These are phyloP conservation scores for Poeciliopsis gracilis DNA, from an alignment of 2,797 vertebrate genomes.

Conservation along the genomic window DNA sequence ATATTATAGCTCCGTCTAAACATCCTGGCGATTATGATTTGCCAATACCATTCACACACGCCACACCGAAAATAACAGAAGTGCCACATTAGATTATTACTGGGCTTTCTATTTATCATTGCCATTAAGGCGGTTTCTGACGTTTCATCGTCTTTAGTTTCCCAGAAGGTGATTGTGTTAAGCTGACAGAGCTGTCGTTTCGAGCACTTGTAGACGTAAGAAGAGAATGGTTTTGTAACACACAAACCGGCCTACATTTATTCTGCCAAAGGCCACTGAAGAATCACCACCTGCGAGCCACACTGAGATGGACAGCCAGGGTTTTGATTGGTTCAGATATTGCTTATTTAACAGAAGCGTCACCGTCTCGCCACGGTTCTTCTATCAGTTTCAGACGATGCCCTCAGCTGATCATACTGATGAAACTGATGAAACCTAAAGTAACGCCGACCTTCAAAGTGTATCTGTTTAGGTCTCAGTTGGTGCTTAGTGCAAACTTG, in stretches of 20 bases:
- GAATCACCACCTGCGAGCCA: conserved; percentile 37
- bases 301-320: conserved; percentile 39
- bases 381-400: neutral
- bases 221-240: conserved; percentile 36
- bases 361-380: neutral
- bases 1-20: conserved; percentile 69
- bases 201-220: conserved; percentile 20
- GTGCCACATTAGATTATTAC: conserved; percentile 34
- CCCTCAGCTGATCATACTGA: neutral
- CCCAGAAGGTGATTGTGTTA: conserved; percentile 46
- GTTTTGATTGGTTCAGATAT: conserved; percentile 58
- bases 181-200: conserved; percentile 39
- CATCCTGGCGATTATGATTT: conserved; percentile 60
- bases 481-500: conserved; percentile 33
- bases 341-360: conserved; percentile 57
- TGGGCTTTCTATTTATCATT: conserved; percentile 28
- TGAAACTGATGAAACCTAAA: neutral
- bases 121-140: conserved; percentile 59
- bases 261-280: conserved; percentile 64
- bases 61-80: conserved; percentile 29
- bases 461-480: conserved; percentile 27
- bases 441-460: neutral
- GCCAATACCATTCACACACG: conserved; percentile 46
- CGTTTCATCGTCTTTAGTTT: conserved; percentile 41
- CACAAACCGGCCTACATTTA: conserved; percentile 61